Base-by-base conservation (phyloP, 2,797 vertebrate genomes). In the Amblyopsis hoosieri region DNA sequence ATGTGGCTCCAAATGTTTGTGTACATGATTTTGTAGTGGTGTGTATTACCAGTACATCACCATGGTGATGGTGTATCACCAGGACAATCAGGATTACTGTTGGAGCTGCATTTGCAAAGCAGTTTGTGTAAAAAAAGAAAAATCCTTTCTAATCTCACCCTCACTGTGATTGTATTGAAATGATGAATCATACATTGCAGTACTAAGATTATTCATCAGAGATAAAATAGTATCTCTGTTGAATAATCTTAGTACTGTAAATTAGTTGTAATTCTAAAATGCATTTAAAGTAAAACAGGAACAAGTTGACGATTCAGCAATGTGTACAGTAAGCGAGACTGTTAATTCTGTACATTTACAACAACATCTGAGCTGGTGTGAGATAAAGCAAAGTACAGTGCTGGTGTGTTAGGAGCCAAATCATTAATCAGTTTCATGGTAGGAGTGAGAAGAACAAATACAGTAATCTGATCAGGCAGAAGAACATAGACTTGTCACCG, bases 361-460 rank as follows among this genome's bases (percentile, higher is more conserved):
- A 1, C 13, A 48, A 55, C 54, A 55, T 13, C 13, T 1, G 12
- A 13, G 13, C 12, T 14, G 12, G 12, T 37, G 33, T 50, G 17
- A 6, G 46, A 53, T 51, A 68, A 91, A 91, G 84, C 89, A 90
- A 84, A 82, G 85, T 77, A 19, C 19, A 1, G 60, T n/a, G 54
- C 33, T 73, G 64, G 74, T 15, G 66, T 60, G 33, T 7, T 4
- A 12, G n/a, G 33, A 67, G 66, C 60, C 71, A 87, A 90, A 85
- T 90, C 86, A 77, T 85, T 86, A 91, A 92, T 89, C 89, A 82
- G 85, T 83, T 89, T 83, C 80, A 78, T 56, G 78, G 75, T 67
- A 57, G 79, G 64, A 78, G 19, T 77, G 80, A 82, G 74, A 66
- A 62, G 69, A 80, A 89, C 80, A 86, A 86, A 84, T 68, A 62